phyloP scores from a whole-genome alignment of 2,797 vertebrate species.

The Crocodylus rhombifer region DNA sequence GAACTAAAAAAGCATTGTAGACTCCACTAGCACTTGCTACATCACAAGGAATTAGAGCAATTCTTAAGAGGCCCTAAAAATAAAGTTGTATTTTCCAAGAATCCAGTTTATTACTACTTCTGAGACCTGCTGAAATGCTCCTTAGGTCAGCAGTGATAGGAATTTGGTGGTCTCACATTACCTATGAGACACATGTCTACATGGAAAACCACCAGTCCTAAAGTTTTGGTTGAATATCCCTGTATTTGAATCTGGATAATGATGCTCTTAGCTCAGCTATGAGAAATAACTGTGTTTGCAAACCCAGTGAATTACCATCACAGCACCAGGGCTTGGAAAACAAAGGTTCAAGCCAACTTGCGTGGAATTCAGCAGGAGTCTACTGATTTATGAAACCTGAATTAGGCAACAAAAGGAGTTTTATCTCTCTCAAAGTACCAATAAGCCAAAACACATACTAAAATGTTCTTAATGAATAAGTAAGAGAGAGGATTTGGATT shows the following conservation, averaged over 20 bases:
- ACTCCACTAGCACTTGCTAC: background rate
- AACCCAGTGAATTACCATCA: background rate
- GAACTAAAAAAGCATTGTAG: too few species aligned
- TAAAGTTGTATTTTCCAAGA: background rate
- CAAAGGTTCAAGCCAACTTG: background rate
- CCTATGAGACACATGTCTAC: background rate
- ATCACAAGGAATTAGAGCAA: background rate
- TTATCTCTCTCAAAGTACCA: background rate
- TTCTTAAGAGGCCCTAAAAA: slow-evolving; percentile 1
- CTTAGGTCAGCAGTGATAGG: slow-evolving; percentile 12
- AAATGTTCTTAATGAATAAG: background rate
- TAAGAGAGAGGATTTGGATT: background rate
- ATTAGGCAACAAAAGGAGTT: background rate
- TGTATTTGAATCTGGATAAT: background rate
- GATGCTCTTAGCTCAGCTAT: background rate
- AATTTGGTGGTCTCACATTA: background rate
- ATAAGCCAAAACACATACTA: background rate
- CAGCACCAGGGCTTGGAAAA: background rate
- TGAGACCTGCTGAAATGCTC: background rate
- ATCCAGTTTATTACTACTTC: background rate
- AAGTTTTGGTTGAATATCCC: background rate
- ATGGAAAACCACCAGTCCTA: background rate
- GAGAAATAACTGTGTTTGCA: background rate
- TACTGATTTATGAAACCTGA: background rate
- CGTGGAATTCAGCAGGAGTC: background rate